phyloP scores from a whole-genome alignment of 2,888 invertebrate species.

The Disparrhopalites patrizii region DNA sequence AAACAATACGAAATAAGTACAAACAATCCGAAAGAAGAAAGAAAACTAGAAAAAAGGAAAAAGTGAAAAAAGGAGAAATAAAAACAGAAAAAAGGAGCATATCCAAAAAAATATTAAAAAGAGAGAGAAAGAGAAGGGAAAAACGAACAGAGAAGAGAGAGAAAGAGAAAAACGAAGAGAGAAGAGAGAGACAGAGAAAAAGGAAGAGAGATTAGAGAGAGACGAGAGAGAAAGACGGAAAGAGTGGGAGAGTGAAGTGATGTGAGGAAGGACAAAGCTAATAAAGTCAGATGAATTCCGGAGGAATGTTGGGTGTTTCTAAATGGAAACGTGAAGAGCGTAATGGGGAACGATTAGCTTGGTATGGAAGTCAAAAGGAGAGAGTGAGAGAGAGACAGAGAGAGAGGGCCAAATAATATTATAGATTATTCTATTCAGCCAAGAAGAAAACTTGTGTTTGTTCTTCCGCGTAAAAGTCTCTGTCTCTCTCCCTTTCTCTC shows the following conservation, averaged over 20 bases:
- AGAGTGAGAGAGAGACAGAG: not conserved
- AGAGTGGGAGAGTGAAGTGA: not conserved
- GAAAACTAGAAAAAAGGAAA: too few species aligned
- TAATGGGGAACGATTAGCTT: conserved; percentile 43
- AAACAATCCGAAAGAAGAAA: too few species aligned
- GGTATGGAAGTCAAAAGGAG: not conserved
- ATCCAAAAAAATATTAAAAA: too few species aligned
- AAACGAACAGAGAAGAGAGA: too few species aligned
- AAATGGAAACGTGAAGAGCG: conserved; percentile 43
- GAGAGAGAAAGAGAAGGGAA: too few species aligned
- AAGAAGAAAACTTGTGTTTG: not conserved
- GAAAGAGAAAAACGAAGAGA: too few species aligned
- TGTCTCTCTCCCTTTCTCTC: not conserved
- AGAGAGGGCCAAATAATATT: conserved; percentile 28
- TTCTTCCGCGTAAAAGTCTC: not conserved
- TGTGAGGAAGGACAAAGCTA: conserved; percentile 28
- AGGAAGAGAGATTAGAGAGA: too few species aligned
- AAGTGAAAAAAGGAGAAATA: too few species aligned
- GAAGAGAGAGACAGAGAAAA: too few species aligned
- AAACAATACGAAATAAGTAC: too few species aligned
- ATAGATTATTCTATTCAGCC: conserved; percentile 22
- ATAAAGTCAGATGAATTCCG: conserved; percentile 44
- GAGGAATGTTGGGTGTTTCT: conserved; percentile 35
- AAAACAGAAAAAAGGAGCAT: too few species aligned
- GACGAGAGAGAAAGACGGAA: conserved; percentile 2